Evolutionary conservation across 1,140 invertebrate genomes (phyloP).

Genomic region (Chelonus insularis): DNA sequence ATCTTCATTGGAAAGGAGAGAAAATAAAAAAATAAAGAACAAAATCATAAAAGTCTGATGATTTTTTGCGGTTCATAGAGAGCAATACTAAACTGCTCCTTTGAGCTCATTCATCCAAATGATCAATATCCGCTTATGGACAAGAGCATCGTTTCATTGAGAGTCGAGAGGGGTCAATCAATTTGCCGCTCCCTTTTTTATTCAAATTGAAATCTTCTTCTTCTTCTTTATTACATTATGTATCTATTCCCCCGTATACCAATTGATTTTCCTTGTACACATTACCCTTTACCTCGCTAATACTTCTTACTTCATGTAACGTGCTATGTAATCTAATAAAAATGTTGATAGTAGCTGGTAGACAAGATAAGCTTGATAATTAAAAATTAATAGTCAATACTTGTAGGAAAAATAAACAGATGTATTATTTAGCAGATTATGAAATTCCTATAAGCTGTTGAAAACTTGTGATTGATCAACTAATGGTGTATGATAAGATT

Average conservation of each 20-base stretch:
- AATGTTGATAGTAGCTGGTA: too few species aligned
- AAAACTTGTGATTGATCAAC: too few species aligned
- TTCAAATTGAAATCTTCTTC: constrained; percentile 26
- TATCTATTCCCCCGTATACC: neutral
- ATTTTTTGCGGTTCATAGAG: constrained; percentile 11
- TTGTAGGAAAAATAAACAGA: too few species aligned
- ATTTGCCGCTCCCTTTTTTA: constrained; percentile 29
- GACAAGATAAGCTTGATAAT: too few species aligned
- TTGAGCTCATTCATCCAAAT: constrained; percentile 20
- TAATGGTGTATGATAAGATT: too few species aligned
- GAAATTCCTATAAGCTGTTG: too few species aligned
- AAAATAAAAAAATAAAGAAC: neutral
- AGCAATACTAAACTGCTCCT: neutral
- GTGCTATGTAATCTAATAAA: too few species aligned
- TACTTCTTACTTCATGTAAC: too few species aligned
- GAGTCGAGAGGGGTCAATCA: constrained; percentile 24
- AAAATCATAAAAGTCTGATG: constrained; percentile 12
- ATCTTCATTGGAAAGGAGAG: neutral
- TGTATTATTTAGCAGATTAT: too few species aligned
- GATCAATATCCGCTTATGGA: constrained; percentile 28
- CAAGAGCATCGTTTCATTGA: constrained; percentile 23
- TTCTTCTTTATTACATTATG: constrained; percentile 1
- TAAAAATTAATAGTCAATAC: too few species aligned
- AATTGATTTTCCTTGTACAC: neutral
- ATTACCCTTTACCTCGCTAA: neutral